Evolutionary conservation across 2,797 vertebrate species (phyloP).

Genomic region (Characodon lateralis): DNA sequence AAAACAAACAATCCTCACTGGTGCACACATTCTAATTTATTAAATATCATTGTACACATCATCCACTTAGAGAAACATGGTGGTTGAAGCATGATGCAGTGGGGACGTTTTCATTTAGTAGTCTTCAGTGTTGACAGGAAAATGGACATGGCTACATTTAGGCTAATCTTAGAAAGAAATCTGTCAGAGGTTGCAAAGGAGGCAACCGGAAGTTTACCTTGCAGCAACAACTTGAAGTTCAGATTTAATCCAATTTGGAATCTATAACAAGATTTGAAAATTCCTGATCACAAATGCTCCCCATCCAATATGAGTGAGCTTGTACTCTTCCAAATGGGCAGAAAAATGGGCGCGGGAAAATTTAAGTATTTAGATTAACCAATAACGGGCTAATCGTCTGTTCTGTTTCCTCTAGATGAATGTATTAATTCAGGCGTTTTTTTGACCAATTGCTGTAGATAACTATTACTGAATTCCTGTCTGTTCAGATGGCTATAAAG

Average conservation of each 20-base stretch:
- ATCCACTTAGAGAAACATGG: background rate
- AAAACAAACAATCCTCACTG: too few species aligned
- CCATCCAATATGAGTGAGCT: background rate
- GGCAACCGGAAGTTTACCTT: background rate
- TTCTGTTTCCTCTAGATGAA: constrained; percentile 59
- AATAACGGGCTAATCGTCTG: background rate
- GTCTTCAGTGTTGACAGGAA: background rate
- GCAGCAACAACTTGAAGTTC: background rate
- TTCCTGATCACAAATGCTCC: background rate
- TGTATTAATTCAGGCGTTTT: constrained; percentile 60
- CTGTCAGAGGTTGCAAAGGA: background rate
- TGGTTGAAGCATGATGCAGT: background rate
- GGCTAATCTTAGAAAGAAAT: background rate
- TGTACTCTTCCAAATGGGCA: background rate
- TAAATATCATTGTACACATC: background rate
- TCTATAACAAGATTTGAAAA: background rate
- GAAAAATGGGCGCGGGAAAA: background rate
- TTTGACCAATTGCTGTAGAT: constrained; percentile 61
- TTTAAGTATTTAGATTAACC: background rate
- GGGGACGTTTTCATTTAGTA: background rate
- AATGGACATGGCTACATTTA: background rate
- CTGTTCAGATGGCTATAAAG: constrained; percentile 53
- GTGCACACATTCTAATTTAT: too few species aligned
- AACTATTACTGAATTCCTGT: constrained; percentile 62
- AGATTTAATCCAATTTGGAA: background rate